These are phyloP conservation scores for Anticlea derivata DNA, from an alignment of 2,888 invertebrate genomes.

Conservation along the genomic window DNA sequence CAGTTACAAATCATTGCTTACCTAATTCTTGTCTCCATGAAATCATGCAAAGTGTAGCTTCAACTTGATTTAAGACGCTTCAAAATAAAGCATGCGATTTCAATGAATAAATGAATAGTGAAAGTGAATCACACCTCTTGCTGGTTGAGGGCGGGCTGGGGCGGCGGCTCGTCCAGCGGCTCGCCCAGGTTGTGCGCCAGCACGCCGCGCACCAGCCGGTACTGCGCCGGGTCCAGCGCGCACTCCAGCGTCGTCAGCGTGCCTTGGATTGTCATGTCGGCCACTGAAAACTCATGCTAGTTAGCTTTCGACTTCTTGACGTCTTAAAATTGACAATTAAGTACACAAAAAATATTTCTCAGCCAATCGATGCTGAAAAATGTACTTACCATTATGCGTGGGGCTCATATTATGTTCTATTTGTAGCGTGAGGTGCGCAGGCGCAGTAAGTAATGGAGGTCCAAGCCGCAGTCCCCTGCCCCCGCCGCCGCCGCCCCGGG, in stretches of 20 bases:
- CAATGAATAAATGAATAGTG: no score
- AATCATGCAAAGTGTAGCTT: no score
- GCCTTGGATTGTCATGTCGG: slow-evolving; percentile 94
- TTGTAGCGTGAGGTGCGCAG: slow-evolving; percentile 90
- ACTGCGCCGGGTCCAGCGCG: slow-evolving; percentile 92
- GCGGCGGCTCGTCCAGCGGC: slow-evolving; percentile 65
- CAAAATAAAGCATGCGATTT: no score
- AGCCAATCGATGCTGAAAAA: no score
- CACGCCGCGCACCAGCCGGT: slow-evolving; percentile 93
- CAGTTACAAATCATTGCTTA: no score
- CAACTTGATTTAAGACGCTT: no score
- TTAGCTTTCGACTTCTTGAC: neutral
- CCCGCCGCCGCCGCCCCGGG: slow-evolving; percentile 74
- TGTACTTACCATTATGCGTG: slow-evolving; percentile 80
- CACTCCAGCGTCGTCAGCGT: slow-evolving; percentile 93
- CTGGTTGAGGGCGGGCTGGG: slow-evolving; percentile 28
- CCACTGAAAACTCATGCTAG: slow-evolving; percentile 44
- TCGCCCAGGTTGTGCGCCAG: slow-evolving; percentile 96
- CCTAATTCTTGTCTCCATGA: no score
- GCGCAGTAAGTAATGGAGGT: slow-evolving; percentile 90
- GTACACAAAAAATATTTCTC: no score
- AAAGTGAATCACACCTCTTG: slow-evolving; percentile 23
- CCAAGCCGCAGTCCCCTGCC: slow-evolving; percentile 83
- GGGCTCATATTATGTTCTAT: slow-evolving; percentile 92
- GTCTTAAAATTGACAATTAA: no score